Conservation (phyloP, 2,113 vertebrate genomes). For the Scortum barcoo region DNA sequence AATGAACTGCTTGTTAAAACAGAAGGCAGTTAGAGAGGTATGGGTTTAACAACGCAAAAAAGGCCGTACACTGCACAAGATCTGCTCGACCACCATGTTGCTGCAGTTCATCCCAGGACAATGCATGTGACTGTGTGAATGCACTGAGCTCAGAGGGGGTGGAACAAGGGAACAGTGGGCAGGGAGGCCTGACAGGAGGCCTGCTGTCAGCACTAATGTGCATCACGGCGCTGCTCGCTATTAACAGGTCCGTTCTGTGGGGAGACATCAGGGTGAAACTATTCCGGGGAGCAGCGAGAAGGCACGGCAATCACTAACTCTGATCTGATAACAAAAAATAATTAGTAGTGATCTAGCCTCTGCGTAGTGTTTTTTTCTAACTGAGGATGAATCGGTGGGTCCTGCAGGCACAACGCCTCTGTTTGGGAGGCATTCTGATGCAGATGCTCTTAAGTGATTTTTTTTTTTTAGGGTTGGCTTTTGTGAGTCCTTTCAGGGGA, state of each 20-base stretch:
- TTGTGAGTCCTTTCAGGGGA: slow-evolving; percentile 21
- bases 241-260: slow-evolving; percentile 39
- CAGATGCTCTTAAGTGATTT: slow-evolving; percentile 14
- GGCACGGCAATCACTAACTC: background rate
- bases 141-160: slow-evolving; percentile 56
- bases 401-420: background rate
- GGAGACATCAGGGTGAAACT: slow-evolving; percentile 26
- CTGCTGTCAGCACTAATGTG: slow-evolving; percentile 80
- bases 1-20: background rate
- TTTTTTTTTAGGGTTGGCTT: slow-evolving; percentile 11
- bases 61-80: slow-evolving; percentile 22
- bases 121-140: slow-evolving; percentile 67
- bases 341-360: background rate
- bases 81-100: slow-evolving; percentile 34
- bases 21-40: background rate
- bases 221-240: slow-evolving; percentile 56
- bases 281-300: slow-evolving; percentile 16
- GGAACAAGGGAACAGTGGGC: slow-evolving; percentile 53
- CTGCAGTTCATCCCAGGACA: slow-evolving; percentile 71
- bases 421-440: slow-evolving; percentile 21
- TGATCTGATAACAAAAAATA: slow-evolving; percentile 30
- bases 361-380: background rate
- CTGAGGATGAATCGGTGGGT: background rate
- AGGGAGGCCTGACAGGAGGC: slow-evolving; percentile 71
- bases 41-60: slow-evolving; percentile 9